These are phyloP conservation scores for Notarius lentiginosus DNA, from an alignment of 2,113 vertebrate genomes.

Conservation along the genomic window DNA sequence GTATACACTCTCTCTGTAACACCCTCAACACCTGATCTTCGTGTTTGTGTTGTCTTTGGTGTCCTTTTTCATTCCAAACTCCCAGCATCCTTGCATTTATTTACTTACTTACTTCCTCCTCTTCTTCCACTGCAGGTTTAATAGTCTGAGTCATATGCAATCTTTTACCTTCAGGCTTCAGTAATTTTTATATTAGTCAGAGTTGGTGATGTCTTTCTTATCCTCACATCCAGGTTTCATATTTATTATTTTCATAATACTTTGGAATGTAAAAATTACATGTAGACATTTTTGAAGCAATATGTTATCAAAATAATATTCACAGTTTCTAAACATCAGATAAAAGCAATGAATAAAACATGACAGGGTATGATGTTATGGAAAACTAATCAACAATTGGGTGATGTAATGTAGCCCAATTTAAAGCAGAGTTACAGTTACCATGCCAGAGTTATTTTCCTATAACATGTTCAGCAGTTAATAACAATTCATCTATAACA, in stretches of 20 bases:
- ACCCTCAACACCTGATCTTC: conserved; percentile 12
- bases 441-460: not conserved
- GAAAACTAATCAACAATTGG: not conserved
- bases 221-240: not conserved
- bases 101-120: not conserved
- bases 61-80: not conserved
- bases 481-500: no score
- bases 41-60: conserved; percentile 8
- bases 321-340: not conserved
- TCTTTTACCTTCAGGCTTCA: conserved; percentile 43
- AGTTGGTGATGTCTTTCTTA: conserved; percentile 20
- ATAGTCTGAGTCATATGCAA: conserved; percentile 34
- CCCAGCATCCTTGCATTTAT: conserved; percentile 1
- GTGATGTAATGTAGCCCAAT: not conserved
- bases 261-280: not conserved
- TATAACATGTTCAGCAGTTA: not conserved
- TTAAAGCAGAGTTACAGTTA: not conserved
- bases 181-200: conserved; percentile 45
- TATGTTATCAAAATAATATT: not conserved
- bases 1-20: conserved; percentile 19
- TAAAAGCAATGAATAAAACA: not conserved
- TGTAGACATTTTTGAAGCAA: not conserved
- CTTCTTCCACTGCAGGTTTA: conserved; percentile 26
- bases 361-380: not conserved
- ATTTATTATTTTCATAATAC: not conserved